phyloP scores from a whole-genome alignment of 2,797 vertebrate species.

The Enteromius fasciolatus region DNA sequence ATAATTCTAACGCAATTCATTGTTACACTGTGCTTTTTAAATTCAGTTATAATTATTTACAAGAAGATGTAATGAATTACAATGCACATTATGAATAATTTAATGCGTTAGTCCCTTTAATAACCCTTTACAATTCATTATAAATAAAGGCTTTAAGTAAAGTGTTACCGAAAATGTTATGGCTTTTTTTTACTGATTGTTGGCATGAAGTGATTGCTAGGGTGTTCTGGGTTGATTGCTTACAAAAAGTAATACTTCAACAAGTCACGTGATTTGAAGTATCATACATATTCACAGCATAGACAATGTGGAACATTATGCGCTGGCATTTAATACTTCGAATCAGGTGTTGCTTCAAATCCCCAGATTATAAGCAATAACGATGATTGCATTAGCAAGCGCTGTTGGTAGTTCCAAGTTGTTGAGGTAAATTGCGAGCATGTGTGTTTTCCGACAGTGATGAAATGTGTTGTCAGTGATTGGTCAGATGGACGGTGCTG shows the following conservation, averaged over 20 bases:
- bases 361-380: conserved; percentile 1
- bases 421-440: neutral
- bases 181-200: neutral
- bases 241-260: neutral
- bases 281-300: neutral
- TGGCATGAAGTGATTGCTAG: neutral
- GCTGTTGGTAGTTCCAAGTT: neutral
- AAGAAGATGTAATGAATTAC: neutral
- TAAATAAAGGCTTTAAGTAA: neutral
- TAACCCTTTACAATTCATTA: neutral
- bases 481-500: conserved; percentile 20
- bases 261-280: neutral
- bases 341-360: neutral
- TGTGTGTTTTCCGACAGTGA: conserved; percentile 8
- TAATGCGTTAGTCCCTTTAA: neutral
- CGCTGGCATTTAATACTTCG: neutral
- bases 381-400: neutral
- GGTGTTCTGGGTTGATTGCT: neutral
- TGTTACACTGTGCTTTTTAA: neutral
- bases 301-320: neutral
- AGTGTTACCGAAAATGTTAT: neutral
- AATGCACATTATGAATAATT: neutral
- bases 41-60: neutral
- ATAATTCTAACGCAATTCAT: neutral
- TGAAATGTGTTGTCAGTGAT: conserved; percentile 30